phyloP scores from a whole-genome alignment of 2,113 vertebrate genomes.

The Catharus fuscescens region DNA sequence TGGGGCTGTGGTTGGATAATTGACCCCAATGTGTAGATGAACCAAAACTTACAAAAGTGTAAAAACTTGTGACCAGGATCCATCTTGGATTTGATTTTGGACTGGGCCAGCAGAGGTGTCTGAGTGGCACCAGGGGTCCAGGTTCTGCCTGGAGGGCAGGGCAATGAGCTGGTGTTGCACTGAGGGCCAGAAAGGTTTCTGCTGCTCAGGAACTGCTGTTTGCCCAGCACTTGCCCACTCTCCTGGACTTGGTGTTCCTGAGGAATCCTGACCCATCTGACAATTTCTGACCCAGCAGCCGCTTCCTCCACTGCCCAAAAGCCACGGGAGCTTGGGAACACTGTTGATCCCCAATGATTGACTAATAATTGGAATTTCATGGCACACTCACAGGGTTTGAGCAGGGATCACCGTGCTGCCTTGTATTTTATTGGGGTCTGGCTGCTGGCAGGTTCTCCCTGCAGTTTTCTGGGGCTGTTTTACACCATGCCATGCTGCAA shows the following conservation, averaged over 20 bases:
- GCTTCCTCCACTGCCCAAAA: neutral
- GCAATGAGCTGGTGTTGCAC: rapidly evolving
- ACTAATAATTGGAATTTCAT: neutral
- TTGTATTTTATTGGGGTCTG: neutral
- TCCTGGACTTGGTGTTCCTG: neutral
- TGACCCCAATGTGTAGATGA: no score
- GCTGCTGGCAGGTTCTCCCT: neutral
- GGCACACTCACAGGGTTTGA: neutral
- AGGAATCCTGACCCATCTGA: neutral
- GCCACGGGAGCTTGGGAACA: neutral
- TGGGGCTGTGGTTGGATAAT: no score
- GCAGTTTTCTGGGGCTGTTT: neutral
- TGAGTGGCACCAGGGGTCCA: rapidly evolving
- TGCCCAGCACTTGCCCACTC: neutral
- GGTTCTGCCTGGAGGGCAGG: neutral
- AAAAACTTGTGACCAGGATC: no score
- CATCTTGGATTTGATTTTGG: no score
- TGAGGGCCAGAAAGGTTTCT: neutral
- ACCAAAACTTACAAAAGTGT: no score
- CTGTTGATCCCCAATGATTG: rapidly evolving
- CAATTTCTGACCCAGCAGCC: neutral
- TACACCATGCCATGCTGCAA: rapidly evolving
- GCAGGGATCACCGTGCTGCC: neutral
- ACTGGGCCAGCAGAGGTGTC: neutral
- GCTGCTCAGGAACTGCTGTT: neutral